Conservation (phyloP, 1,140 invertebrate species). For the Drosophila pseudoobscura region DNA sequence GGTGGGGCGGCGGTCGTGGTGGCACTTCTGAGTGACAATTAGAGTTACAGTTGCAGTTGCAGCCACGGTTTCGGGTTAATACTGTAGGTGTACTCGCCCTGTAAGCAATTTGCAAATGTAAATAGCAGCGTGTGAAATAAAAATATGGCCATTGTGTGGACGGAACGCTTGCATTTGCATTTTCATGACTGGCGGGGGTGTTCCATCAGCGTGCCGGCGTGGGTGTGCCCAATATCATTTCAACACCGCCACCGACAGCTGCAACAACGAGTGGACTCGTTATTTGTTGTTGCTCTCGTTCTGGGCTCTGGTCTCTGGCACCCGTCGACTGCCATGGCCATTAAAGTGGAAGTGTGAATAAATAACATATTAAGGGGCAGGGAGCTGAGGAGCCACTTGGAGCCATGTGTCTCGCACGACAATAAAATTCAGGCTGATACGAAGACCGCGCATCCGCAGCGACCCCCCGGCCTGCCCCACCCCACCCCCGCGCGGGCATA, state of each 20-base stretch:
- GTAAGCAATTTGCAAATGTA: too few species aligned
- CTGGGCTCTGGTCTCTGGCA: not conserved
- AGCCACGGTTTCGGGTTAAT: not conserved
- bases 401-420: slow-evolving; percentile 32
- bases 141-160: slow-evolving; percentile 29
- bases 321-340: slow-evolving; percentile 24
- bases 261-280: slow-evolving; percentile 18
- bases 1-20: too few species aligned
- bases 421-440: slow-evolving; percentile 31
- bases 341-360: slow-evolving; percentile 56
- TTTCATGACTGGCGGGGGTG: slow-evolving; percentile 49
- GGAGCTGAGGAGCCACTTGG: slow-evolving; percentile 22
- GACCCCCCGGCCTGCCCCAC: not conserved
- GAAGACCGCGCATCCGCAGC: slow-evolving; percentile 3
- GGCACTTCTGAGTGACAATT: too few species aligned
- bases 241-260: slow-evolving; percentile 23
- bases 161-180: not conserved
- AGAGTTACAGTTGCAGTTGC: too few species aligned
- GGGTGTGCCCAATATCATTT: slow-evolving; percentile 45
- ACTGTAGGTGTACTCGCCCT: slow-evolving; percentile 20
- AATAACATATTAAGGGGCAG: slow-evolving; percentile 39
- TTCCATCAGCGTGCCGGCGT: slow-evolving; percentile 12
- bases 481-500: not conserved
- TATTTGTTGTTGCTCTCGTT: not conserved
- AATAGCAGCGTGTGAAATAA: slow-evolving; percentile 36